These are phyloP conservation scores for Ophioninae sp. DNA, from an alignment of 2,888 invertebrate species.

Conservation along the genomic window DNA sequence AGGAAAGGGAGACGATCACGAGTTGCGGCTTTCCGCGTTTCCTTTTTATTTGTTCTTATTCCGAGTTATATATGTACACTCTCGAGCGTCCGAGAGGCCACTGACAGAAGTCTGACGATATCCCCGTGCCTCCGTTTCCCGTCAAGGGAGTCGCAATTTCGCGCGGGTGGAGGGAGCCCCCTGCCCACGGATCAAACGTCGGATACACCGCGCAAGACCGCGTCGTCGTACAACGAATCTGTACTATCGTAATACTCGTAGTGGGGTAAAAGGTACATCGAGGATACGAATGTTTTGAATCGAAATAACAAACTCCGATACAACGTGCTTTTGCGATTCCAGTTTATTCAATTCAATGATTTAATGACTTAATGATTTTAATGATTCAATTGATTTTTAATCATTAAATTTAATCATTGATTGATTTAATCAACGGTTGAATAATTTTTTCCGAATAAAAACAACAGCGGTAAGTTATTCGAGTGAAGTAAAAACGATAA, in stretches of 20 bases:
- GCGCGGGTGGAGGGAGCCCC: constrained; percentile 41
- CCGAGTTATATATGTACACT: constrained; percentile 57
- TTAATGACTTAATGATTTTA: no score
- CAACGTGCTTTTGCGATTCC: neutral
- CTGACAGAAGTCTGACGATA: constrained; percentile 74
- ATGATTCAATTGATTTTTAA: no score
- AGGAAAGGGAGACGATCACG: constrained; percentile 20
- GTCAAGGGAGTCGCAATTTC: constrained; percentile 34
- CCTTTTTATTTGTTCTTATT: neutral
- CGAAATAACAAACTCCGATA: constrained; percentile 31
- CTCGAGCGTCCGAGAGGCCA: constrained; percentile 75
- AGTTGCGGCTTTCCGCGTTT: neutral
- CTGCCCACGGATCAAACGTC: constrained; percentile 38
- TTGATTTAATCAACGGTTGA: neutral
- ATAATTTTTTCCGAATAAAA: no score
- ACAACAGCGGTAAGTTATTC: no score
- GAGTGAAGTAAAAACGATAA: no score
- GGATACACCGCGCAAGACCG: constrained; percentile 59
- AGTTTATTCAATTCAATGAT: neutral
- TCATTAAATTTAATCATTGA: no score
- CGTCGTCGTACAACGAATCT: constrained; percentile 59
- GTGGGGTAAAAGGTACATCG: constrained; percentile 21
- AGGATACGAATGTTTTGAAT: constrained; percentile 28
- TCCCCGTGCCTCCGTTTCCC: constrained; percentile 61
- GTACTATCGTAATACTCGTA: constrained; percentile 34